Base-by-base conservation (phyloP, 2,113 vertebrate genomes). In the Potamarius usumacintae region DNA sequence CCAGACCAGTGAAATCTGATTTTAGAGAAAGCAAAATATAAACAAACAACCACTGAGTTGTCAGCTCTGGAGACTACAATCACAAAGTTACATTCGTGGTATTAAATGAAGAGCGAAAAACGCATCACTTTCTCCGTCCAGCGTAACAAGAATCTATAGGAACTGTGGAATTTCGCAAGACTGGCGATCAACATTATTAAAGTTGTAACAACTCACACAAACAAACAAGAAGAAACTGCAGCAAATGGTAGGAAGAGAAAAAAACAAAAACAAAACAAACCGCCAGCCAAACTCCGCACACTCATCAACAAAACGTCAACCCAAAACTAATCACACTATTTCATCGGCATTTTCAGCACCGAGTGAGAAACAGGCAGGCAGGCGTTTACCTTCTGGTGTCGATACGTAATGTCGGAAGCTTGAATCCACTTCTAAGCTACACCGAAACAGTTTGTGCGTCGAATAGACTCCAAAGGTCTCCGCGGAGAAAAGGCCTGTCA, bases 331-430 rank as follows among this genome's bases (percentile, higher is more conserved):
- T 72, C 65, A 30, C 76, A 85, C 12, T 12, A 85, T 48, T 62
- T 11, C 14, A 53, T 78, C 72, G 25, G 4, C 69, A 86, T 34
- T 83, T 84, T 34, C 55, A 74, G 0, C 15, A 42, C 0, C 22
- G 57, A 48, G 0, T 17, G 34, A 34, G 14, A 78, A 74, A 25
- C 5, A 7, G 22, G 50, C 8, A 3, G 1, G 15, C 53, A 63
- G 48, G 67, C 67, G n/a, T 60, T 89, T 71, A 87, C 88, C 88
- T 87, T 87, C n/a, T 62, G 79, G 12, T 42, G 18, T 57, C 67
- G 82, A 42, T 42, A 12, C 80, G 79, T 15, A 60, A 58, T 67
- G 63, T 84, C 63, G 81, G 79, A 86, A 80, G 81, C 77, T 48
- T 58, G 78, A 52, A 17, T 58, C 53, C 86, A 57, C 72, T 58